Conservation (phyloP, 2,888 invertebrate species). For the Lissocephala sabroskyi region DNA sequence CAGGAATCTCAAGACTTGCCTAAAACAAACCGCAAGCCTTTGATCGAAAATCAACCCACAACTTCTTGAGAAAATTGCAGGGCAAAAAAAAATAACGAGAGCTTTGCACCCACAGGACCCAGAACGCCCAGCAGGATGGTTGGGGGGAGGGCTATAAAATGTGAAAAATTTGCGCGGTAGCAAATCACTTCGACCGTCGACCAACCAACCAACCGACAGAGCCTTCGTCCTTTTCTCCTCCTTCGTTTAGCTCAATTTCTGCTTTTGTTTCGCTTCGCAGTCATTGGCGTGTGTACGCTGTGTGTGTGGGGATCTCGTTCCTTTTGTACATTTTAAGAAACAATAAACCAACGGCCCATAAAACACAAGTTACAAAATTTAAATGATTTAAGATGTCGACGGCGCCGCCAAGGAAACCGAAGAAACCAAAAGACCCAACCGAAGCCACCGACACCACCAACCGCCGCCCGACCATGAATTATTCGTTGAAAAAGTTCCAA, state of each 20-base stretch:
- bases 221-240: slow-evolving; percentile 5
- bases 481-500: slow-evolving; percentile 41
- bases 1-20: no score
- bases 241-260: slow-evolving; percentile 58
- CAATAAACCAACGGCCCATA: slow-evolving; percentile 60
- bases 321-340: slow-evolving; percentile 62
- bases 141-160: slow-evolving; percentile 47
- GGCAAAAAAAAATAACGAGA: neutral
- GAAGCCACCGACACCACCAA: no score
- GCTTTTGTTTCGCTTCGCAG: no score
- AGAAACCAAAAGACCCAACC: no score
- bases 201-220: no score
- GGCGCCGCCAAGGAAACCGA: neutral
- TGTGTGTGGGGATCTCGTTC: no score
- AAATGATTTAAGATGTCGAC: slow-evolving; percentile 55
- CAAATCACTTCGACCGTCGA: slow-evolving; percentile 51
- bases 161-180: slow-evolving; percentile 17
- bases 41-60: neutral
- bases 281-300: no score
- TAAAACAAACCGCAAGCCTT: no score
- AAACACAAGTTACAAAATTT: slow-evolving; percentile 60
- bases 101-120: slow-evolving; percentile 22
- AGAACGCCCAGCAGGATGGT: no score
- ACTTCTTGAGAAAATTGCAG: neutral
- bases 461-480: slow-evolving; percentile 26